Evolutionary conservation across 2,113 vertebrate genomes (phyloP), one percentile per base, ranked within the genome.

Genomic region (Cebidichthys violaceus): DNA sequence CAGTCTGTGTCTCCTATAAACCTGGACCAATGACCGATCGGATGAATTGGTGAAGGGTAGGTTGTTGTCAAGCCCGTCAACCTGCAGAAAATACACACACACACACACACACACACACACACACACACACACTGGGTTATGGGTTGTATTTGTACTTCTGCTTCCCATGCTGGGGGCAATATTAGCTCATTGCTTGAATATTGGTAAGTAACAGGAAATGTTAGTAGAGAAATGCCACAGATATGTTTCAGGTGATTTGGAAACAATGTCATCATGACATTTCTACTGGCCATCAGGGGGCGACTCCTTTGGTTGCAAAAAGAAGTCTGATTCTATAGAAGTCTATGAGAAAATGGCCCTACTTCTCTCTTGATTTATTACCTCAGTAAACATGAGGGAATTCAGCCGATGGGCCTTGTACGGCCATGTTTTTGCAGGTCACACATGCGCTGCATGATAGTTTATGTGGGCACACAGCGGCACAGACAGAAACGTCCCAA

Each of bases 41-140:
- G 41, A 43, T 33, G 65, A 18, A 29, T 3, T 45, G 17, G 41
- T n/a, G 27, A 77, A 71, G 2, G 83, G 83, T 2, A 85, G 11
- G 6, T 27, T n/a, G 1, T 35, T 39, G 54, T 61, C 9, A 15
- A 45, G 3, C 5, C 18, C 43, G 4, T 72, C 27, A 35, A 85
- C 73, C 83, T 85, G 61, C 14, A 33, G 55, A 31, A 31, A 20
- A 50, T 1, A 18, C 13, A 18, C 39, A 27, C 39, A 67, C 37
- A 8, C 22, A 61, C 59, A 59, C 55, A 59, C 55, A 59, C 55
- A 27, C 55, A 27, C 55, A 59, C 55, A 59, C 55, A 59, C 55
- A 59, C 55, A 59, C 55, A 59, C 55, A 59, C 24, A 65, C n/a
- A 41, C 17, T 18, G 24, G 24, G 18, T 61, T 35, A 35, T 20